phyloP scores from a whole-genome alignment of 2,888 invertebrate genomes.

The Hirtodrosophila cameraria region DNA sequence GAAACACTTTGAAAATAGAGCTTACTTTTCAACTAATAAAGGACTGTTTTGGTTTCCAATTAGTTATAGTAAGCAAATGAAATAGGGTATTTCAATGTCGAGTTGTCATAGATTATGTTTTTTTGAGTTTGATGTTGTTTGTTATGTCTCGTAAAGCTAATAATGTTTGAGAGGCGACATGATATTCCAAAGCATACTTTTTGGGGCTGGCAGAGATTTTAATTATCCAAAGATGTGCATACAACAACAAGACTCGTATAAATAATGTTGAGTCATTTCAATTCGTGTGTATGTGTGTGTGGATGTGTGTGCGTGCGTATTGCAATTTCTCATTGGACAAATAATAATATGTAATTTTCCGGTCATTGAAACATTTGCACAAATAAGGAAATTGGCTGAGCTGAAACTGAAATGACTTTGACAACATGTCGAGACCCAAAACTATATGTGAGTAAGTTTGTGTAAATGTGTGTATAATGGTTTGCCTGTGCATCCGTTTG shows the following conservation, averaged over 20 bases:
- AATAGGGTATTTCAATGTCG: not conserved
- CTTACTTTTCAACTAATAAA: no score
- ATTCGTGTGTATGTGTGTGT: not conserved
- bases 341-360: conserved; percentile 82
- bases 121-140: not conserved
- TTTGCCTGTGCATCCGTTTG: conserved; percentile 39
- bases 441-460: not conserved
- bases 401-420: conserved; percentile 67
- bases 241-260: conserved; percentile 45
- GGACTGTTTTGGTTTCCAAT: no score
- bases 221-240: conserved; percentile 58
- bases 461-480: conserved; percentile 23
- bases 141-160: conserved; percentile 46
- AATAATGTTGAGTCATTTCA: conserved; percentile 53
- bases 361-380: conserved; percentile 80
- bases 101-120: not conserved
- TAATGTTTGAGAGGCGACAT: conserved; percentile 45
- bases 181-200: conserved; percentile 58
- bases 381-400: conserved; percentile 79
- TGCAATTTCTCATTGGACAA: conserved; percentile 61
- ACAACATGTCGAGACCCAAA: conserved; percentile 53
- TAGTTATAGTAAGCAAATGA: not conserved
- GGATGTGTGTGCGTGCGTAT: not conserved
- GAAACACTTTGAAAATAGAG: no score
- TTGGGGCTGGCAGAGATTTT: conserved; percentile 49